phyloP scores from a whole-genome alignment of 2,113 vertebrate species.

The Mus musculus region DNA sequence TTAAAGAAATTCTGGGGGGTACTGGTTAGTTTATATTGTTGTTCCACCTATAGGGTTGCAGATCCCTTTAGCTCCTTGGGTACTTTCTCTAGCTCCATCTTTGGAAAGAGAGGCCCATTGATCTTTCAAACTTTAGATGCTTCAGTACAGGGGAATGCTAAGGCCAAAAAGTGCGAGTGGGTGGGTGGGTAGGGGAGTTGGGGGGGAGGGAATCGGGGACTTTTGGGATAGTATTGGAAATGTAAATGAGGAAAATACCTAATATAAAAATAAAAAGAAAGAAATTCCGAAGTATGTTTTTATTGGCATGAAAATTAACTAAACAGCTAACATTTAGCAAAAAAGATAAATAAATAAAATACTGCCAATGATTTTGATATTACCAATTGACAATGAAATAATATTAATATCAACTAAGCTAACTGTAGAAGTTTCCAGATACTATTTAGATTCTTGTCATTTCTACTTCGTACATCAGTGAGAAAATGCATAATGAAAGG shows the following conservation, averaged over 20 bases:
- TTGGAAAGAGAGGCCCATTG: no score
- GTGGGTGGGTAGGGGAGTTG: no score
- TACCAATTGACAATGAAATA: not conserved
- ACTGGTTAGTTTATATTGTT: no score
- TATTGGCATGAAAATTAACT: not conserved
- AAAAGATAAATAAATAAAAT: not conserved
- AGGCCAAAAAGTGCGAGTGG: no score
- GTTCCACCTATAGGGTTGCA: no score
- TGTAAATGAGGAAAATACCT: no score
- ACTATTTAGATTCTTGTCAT: not conserved
- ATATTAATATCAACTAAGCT: not conserved
- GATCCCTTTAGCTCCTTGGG: no score
- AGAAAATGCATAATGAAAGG: not conserved
- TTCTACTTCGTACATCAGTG: not conserved
- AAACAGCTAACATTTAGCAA: constrained; percentile 14
- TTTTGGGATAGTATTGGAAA: no score
- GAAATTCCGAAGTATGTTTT: not conserved
- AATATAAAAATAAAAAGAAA: not conserved
- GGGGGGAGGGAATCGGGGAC: no score
- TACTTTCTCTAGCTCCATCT: no score
- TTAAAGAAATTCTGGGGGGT: not conserved
- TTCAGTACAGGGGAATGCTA: no score
- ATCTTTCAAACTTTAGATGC: no score
- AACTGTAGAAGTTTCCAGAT: not conserved
- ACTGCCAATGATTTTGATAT: not conserved